A percentile compares a stretch with the other conserved stretches of the same genome.
Conservation (phyloP, 2,113 vertebrate species). For the Varanus komodoensis region DNA sequence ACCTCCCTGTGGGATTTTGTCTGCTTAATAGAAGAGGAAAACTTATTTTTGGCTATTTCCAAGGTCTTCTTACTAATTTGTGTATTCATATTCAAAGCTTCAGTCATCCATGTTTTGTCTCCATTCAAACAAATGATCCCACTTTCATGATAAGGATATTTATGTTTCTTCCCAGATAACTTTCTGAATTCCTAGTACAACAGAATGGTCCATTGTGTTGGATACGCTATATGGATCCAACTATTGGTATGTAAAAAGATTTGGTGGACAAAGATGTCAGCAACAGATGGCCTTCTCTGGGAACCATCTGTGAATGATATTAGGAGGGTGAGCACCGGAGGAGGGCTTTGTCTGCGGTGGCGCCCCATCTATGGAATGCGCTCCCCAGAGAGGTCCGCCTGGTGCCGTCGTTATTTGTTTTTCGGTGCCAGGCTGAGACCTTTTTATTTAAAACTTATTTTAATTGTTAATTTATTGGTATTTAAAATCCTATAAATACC, state of each 20-base stretch:
- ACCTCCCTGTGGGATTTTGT: background rate
- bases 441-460: no score
- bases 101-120: background rate
- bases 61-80: background rate
- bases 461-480: no score
- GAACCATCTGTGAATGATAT: no score
- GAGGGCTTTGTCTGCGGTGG: no score
- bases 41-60: background rate
- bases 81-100: background rate
- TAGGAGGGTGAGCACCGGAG: no score
- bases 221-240: background rate
- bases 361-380: no score
- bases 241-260: background rate
- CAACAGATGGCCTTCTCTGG: no score
- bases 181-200: background rate
- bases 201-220: background rate
- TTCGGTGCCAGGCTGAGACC: no score
- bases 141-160: background rate
- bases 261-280: background rate
- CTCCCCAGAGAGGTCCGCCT: no score
- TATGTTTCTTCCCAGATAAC: background rate
- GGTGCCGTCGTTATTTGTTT: no score
- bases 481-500: no score
- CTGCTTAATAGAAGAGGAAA: background rate
- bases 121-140: background rate